phyloP scores from a whole-genome alignment of 2,113 vertebrate genomes.

The Merops nubicus region DNA sequence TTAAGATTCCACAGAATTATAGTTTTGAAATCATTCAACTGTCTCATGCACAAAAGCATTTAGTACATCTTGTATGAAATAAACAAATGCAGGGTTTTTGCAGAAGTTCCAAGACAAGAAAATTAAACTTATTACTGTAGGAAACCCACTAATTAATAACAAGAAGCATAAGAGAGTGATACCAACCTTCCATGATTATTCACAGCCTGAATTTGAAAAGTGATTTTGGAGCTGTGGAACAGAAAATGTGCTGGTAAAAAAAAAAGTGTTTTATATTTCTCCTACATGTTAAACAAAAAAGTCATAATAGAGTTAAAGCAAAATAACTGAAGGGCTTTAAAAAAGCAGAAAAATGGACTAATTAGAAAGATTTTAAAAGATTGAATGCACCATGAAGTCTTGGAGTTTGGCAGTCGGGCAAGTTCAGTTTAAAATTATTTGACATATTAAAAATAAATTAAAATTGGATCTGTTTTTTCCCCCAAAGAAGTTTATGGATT shows the following conservation, averaged over 20 bases:
- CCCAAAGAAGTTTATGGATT: background rate
- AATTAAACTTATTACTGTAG: background rate
- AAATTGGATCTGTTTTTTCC: background rate
- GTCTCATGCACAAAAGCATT: background rate
- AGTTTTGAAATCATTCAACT: background rate
- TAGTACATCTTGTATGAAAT: background rate
- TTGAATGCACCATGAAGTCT: background rate
- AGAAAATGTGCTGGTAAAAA: conserved; percentile 1
- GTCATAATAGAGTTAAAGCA: background rate
- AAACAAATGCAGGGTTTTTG: background rate
- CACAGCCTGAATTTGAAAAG: conserved; percentile 92
- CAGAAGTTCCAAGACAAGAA: background rate
- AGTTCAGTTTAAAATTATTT: background rate
- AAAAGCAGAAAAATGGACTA: background rate
- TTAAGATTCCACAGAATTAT: background rate
- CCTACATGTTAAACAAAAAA: background rate
- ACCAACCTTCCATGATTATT: conserved; percentile 90
- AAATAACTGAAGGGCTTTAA: background rate
- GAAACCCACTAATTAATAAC: background rate
- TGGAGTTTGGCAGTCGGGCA: background rate
- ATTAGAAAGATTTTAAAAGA: background rate
- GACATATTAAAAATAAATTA: too few relatives aligned
- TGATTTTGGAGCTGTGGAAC: conserved; percentile 81
- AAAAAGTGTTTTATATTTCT: fast-evolving
- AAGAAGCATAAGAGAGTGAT: background rate